Base-by-base conservation (phyloP, 2,888 invertebrate species). In the Drosophila barbarae region DNA sequence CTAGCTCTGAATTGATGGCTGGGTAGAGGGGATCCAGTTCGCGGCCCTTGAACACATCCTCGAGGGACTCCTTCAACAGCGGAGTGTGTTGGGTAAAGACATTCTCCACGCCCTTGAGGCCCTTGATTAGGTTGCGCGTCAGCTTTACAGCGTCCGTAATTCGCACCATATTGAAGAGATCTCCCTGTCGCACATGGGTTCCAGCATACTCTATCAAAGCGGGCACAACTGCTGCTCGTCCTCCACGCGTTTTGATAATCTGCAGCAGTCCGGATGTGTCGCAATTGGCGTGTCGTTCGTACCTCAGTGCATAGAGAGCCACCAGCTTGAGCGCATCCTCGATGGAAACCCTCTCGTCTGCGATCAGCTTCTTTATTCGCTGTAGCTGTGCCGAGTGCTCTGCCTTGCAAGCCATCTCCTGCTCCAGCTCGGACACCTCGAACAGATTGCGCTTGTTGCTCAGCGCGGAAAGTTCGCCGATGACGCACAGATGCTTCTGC, bases 1-100 rank as follows among this genome's bases (percentile, higher is more conserved):
- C 89, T 49, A 91, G 89, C 78, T 93, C 93, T 9, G 93, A 91
- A 35, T 95, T 95, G 18, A 97, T 91, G 71, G 94, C 95, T 0
- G 98, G 98, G 90, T 95, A 98, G 5, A 93, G 90, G 66, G 94
- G 93, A 80, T 97, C 96, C 60, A 95, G 93, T n/a, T 99, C 91
- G 84, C 95, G 94, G 2, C 97, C 98, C 87, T 96, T 97, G 35
- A 96, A 92, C 1, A 98, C 90, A 86, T 97, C 96, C 82, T 98
- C 98, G 1, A 99, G 88, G 0, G 95, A 94, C 87, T 97, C 96
- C 79, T 94, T 94, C 7, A 99, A 90, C 26, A 97, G 91, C 0
- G 99, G 98, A n/a, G 94, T 94, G 90, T 99, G 99, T 87, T 99
- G 99, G 0, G 99, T 99, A 90, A 98, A 99, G 69, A 99, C 96